A percentile compares a stretch with the other conserved stretches of the same genome.
Conservation (phyloP, 2,113 vertebrate genomes). For the Antigone vipio region DNA sequence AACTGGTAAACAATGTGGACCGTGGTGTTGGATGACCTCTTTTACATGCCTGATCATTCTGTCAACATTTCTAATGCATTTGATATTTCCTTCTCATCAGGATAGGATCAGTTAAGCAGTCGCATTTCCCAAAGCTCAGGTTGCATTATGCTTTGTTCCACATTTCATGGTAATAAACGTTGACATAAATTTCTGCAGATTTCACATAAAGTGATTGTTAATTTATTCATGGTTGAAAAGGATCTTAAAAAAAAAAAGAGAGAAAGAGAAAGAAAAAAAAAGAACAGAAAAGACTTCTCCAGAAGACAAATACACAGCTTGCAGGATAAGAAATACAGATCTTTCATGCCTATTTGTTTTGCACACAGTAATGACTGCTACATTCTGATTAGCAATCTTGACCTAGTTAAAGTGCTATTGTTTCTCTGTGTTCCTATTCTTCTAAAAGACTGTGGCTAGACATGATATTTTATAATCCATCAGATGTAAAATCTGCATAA, state of each 20-base stretch:
- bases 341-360: slow-evolving; percentile 52
- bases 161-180: slow-evolving; percentile 35
- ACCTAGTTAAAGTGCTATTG: slow-evolving; percentile 68
- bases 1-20: slow-evolving; percentile 41
- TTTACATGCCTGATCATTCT: slow-evolving; percentile 52
- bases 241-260: background rate
- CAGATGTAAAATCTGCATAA: slow-evolving; percentile 66
- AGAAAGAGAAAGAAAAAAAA: background rate
- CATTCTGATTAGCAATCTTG: slow-evolving; percentile 61
- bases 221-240: slow-evolving; percentile 48
- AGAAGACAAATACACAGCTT: slow-evolving; percentile 23
- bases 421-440: slow-evolving; percentile 53
- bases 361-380: slow-evolving; percentile 58
- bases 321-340: slow-evolving; percentile 2
- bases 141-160: slow-evolving; percentile 53
- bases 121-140: slow-evolving; percentile 44
- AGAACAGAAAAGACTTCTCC: background rate
- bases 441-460: slow-evolving; percentile 69
- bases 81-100: slow-evolving; percentile 46
- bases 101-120: slow-evolving; percentile 54
- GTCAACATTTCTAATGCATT: slow-evolving; percentile 43
- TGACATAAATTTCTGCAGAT: slow-evolving; percentile 65
- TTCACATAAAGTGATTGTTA: slow-evolving; percentile 52
- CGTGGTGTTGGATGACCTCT: slow-evolving; percentile 37
- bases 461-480: slow-evolving; percentile 69